Base-by-base conservation (phyloP, 1,140 invertebrate genomes). In the Neodiprion pinetum region DNA sequence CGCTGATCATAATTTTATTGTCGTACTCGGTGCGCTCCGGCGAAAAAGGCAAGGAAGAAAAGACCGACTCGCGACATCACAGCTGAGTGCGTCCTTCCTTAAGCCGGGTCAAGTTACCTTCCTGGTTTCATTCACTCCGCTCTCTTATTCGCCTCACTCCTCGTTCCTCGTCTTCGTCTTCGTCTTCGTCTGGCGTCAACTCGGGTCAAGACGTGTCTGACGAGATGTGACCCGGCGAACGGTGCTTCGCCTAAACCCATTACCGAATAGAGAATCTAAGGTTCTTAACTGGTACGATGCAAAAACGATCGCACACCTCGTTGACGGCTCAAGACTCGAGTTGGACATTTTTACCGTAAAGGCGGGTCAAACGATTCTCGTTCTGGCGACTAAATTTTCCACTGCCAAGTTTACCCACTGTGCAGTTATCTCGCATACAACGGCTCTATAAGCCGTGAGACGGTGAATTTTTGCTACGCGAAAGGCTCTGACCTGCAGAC, bases 81-180 rank as follows among this genome's bases (percentile, higher is more conserved):
- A 47, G 68, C 48, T n/a, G 40, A 47, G 70, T 40, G 70, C 21
- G 70, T 17, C 14, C 48, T 71, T 47, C n/a, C 53, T 61, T 61
- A 61, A 77, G 78, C 78, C 76, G 80, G 76, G 78, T 81, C 80
- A 74, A 75, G 72, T 81, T 81, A 81, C 80, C 80, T 81, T 81
- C 80, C 80, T 78, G 80, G 78, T 77, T 81, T 81, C 80, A 78
- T 78, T 80, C 80, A 78, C 78, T 77, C 76, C 73, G 65, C 67
- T 61, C 53, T 61, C 53, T 61, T 61, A 40, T 7, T 61, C 53
- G 5, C 53, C 53, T 61, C 53, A 61, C 53, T 61, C 53, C 53
- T 12, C 53, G 53, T 12, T 61, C 53, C n/a, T 61, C 53, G 9
- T 61, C 50, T 53, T 53, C 50, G 50, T 53, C 10, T 53, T 10